Evolutionary conservation across 2,797 vertebrate species (phyloP), one percentile per base, ranked within the genome.

Genomic region (Eidolon dupreanum): DNA sequence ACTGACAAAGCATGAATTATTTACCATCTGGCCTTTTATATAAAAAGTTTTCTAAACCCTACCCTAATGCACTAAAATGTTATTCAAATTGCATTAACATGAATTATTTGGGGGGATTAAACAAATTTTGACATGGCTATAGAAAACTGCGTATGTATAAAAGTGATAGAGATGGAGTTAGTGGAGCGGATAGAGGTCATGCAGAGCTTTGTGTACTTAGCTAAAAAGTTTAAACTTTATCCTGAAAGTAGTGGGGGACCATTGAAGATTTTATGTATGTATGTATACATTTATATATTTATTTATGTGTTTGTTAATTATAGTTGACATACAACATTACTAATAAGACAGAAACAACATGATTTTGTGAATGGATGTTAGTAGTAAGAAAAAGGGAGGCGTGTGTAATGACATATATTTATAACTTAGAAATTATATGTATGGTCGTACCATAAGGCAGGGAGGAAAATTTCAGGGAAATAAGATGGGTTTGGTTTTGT

Each of bases 191-290:
- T 41, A 93, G 20, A 94, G 24, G 22, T 66, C 20, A 75, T 82
- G 20, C 63, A 53, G 61, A 84, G 28, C 28, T 95, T 81, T 74
- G 0, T 81, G 85, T 3, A 51, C 28, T 74, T 81, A 66, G 9
- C 19, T 75, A 66, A 77, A 65, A 22, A 65, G 38, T 70, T 91
- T 84, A 78, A 91, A 73, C 55, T 95, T 92, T 38, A 94, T 63
- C 43, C 10, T 41, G 57, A 95, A 78, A 79, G 6, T 31, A 75
- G 36, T 78, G 26, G 24, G 46, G 57, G 93, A 83, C 49, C 53
- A 38, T 66, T 6, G 20, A 79, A 81, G n/a, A 3, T 57, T 68
- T 92, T 46, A 46, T 46, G 46, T 46, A 46, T 46, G 12, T 46
- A 46, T 46, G 43, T 46, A 46, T 13, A 46, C 46, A 46, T 46